phyloP scores from a whole-genome alignment of 2,888 invertebrate species.

The Lycia hirtaria region DNA sequence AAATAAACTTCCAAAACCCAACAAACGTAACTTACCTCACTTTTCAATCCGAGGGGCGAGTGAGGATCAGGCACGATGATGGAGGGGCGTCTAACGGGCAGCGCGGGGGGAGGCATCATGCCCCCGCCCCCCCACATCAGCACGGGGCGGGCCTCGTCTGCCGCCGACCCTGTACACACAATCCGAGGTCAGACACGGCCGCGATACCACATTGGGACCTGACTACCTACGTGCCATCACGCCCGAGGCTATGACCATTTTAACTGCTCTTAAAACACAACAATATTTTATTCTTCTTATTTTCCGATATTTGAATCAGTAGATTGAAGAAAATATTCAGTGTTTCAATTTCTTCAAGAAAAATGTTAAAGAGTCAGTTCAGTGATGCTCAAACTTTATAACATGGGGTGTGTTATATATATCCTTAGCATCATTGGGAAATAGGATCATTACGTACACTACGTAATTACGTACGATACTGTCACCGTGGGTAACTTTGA shows the following conservation, averaged over 20 bases:
- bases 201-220: constrained; percentile 18
- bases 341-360: no score
- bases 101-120: constrained; percentile 85
- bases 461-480: no score
- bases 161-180: constrained; percentile 48
- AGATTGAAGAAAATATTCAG: no score
- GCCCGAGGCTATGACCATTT: constrained; percentile 24
- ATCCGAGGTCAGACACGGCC: constrained; percentile 17
- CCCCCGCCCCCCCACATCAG: constrained; percentile 66
- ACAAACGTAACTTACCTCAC: constrained; percentile 56
- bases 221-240: constrained; percentile 40
- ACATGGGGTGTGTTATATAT: no score
- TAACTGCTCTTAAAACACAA: constrained; percentile 17
- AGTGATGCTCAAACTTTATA: constrained; percentile 11
- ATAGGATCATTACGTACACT: no score
- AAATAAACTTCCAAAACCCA: not conserved
- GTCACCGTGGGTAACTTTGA: no score
- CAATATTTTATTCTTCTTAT: no score
- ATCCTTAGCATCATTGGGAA: no score
- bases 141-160: constrained; percentile 62
- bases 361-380: no score
- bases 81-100: constrained; percentile 87
- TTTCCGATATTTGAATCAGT: not conserved
- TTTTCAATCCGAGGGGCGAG: constrained; percentile 86
- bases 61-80: constrained; percentile 85